A percentile compares a stretch with the other conserved stretches of the same genome.
phyloP scores from a whole-genome alignment of 2,888 invertebrate genomes.

The Hemistola chrysoprasaria region DNA sequence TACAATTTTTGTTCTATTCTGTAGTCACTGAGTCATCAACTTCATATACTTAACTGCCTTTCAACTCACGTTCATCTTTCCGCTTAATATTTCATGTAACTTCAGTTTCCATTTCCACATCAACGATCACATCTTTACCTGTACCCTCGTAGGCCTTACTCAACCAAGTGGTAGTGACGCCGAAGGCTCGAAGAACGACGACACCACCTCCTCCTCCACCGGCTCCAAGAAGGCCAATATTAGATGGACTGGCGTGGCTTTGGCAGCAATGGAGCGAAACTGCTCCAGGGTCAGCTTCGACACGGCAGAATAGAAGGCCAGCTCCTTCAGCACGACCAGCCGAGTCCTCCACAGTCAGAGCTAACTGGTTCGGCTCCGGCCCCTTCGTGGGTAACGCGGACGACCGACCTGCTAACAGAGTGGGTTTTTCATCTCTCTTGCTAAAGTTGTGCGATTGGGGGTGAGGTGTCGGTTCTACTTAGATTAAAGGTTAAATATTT shows the following conservation, averaged over 20 bases:
- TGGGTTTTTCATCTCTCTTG: slow-evolving; percentile 76
- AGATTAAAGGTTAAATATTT: slow-evolving; percentile 58
- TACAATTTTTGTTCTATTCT: too few species aligned
- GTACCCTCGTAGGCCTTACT: slow-evolving; percentile 79
- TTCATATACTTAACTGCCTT: slow-evolving; percentile 6
- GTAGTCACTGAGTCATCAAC: slow-evolving; percentile 9
- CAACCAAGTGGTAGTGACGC: slow-evolving; percentile 82
- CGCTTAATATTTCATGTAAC: slow-evolving; percentile 22
- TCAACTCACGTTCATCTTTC: slow-evolving; percentile 15
- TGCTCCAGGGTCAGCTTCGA: slow-evolving; percentile 56
- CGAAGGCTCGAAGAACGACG: slow-evolving; percentile 69
- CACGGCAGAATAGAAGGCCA: slow-evolving; percentile 33
- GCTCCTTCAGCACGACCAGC: slow-evolving; percentile 47
- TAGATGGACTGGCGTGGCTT: slow-evolving; percentile 82
- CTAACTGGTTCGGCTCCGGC: slow-evolving; percentile 76
- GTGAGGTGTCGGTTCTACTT: slow-evolving; percentile 66
- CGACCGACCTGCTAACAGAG: slow-evolving; percentile 69
- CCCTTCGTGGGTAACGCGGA: slow-evolving; percentile 77
- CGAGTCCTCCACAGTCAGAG: slow-evolving; percentile 57
- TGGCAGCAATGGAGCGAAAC: slow-evolving; percentile 83
- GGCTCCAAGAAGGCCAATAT: slow-evolving; percentile 73
- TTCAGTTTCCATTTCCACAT: slow-evolving; percentile 30
- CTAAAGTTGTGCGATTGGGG: slow-evolving; percentile 74
- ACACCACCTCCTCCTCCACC: slow-evolving; percentile 62
- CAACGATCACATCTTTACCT: slow-evolving; percentile 48